phyloP scores from a whole-genome alignment of 30 jellyfish, hydroid and myxozoan genomes.

The Aurelia aurita complex sp. Pacific region DNA sequence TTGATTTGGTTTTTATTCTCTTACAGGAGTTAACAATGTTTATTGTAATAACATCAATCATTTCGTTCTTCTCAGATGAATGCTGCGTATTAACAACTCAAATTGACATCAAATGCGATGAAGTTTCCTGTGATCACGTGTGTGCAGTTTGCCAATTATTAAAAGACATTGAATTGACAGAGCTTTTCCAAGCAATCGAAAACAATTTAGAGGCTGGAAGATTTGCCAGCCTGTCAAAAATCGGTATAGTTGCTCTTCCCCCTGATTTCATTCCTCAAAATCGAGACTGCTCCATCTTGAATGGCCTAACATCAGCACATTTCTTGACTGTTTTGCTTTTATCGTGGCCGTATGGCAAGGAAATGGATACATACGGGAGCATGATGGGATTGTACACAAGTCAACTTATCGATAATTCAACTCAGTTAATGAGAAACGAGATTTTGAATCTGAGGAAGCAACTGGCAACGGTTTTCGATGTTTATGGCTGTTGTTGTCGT shows the following conservation, averaged over 20 bases:
- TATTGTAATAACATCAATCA: neutral
- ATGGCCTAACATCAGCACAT: slow-evolving; percentile 61
- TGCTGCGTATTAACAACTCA: slow-evolving; percentile 62
- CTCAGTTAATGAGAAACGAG: slow-evolving; percentile 40
- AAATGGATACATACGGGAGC: slow-evolving; percentile 28
- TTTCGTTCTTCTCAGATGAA: slow-evolving; percentile 14
- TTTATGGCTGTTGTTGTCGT: slow-evolving; percentile 41
- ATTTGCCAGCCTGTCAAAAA: slow-evolving; percentile 27
- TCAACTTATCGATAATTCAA: slow-evolving; percentile 16
- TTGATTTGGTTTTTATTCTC: too few species aligned
- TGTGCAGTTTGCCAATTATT: slow-evolving; percentile 58
- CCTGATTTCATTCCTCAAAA: slow-evolving; percentile 18
- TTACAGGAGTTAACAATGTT: neutral
- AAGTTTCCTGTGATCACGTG: slow-evolving; percentile 54
- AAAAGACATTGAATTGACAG: slow-evolving; percentile 53
- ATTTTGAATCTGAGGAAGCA: slow-evolving; percentile 38
- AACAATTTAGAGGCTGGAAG: slow-evolving; percentile 37
- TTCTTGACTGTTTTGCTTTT: slow-evolving; percentile 68
- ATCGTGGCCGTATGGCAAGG: slow-evolving; percentile 76
- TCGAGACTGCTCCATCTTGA: slow-evolving; percentile 14
- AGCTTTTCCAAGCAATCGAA: slow-evolving; percentile 32
- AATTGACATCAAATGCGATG: slow-evolving; percentile 49
- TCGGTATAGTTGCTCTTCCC: slow-evolving; percentile 25
- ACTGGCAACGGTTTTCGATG: slow-evolving; percentile 47
- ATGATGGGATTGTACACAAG: slow-evolving; percentile 6